These are phyloP conservation scores for Callitettix versicolor DNA, from an alignment of 1,140 invertebrate genomes.

Conservation along the genomic window DNA sequence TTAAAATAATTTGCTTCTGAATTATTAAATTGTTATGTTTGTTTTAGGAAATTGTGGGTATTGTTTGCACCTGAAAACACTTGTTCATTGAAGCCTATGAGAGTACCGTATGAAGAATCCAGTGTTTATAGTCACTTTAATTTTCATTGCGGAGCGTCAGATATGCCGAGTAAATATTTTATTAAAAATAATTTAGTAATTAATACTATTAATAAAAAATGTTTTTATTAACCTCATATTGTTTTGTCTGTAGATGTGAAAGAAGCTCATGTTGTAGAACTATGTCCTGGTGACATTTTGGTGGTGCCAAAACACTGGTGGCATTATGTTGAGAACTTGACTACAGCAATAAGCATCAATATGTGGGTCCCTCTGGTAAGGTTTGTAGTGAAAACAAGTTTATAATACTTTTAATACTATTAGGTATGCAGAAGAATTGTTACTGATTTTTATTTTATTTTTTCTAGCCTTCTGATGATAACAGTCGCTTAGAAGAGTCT, in stretches of 20 bases:
- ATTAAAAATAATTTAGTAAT: slow-evolving; percentile 22
- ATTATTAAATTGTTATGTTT: too few relatives aligned
- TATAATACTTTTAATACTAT: too few relatives aligned
- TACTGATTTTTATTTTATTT: not conserved
- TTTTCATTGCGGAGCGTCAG: slow-evolving; percentile 48
- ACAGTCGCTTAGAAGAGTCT: slow-evolving; percentile 20
- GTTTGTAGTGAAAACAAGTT: not conserved
- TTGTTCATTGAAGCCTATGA: slow-evolving; percentile 56
- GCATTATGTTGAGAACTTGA: slow-evolving; percentile 86
- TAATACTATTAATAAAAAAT: slow-evolving; percentile 22
- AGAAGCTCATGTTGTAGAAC: slow-evolving; percentile 40
- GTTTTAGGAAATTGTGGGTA: slow-evolving; percentile 78
- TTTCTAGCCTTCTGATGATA: slow-evolving; percentile 19
- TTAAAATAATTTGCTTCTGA: too few relatives aligned
- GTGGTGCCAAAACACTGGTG: slow-evolving; percentile 87
- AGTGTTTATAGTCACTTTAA: slow-evolving; percentile 84
- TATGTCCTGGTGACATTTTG: slow-evolving; percentile 77
- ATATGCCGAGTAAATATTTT: slow-evolving; percentile 24
- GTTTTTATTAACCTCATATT: slow-evolving; percentile 17
- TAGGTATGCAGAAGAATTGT: too few relatives aligned
- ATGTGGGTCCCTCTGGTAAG: slow-evolving; percentile 70
- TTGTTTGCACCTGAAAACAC: slow-evolving; percentile 75
- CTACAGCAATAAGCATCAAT: slow-evolving; percentile 70
- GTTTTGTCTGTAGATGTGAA: slow-evolving; percentile 14
- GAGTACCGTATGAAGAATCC: slow-evolving; percentile 94